Evolutionary conservation across 2,797 vertebrate genomes (phyloP).

Genomic region (Coluber constrictor): DNA sequence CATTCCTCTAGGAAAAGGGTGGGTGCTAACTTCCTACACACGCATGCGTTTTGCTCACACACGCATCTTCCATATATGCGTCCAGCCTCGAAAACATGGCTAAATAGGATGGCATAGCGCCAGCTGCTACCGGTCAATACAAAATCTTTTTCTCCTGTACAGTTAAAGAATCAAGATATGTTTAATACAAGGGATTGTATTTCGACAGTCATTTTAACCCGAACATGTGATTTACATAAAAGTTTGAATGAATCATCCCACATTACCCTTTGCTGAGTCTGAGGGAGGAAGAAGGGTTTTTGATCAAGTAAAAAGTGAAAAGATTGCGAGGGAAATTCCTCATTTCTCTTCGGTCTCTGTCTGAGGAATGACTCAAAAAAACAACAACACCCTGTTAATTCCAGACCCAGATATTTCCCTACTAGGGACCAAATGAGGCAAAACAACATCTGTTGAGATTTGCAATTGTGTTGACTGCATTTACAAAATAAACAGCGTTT

Average conservation of each 20-base stretch:
- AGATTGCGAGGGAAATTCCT: conserved; percentile 2
- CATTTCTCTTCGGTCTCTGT: not conserved
- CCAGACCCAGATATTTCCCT: not conserved
- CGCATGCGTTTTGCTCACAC: too few relatives aligned
- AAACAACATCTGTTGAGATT: not conserved
- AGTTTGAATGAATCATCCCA: not conserved
- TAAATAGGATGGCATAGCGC: too few relatives aligned
- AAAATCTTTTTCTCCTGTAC: conserved; percentile 26
- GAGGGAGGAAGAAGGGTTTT: not conserved
- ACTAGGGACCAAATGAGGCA: not conserved
- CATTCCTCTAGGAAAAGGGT: too few relatives aligned
- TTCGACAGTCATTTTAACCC: not conserved
- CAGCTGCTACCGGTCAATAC: not conserved
- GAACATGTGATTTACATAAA: not conserved
- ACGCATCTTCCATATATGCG: too few relatives aligned
- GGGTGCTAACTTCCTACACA: too few relatives aligned
- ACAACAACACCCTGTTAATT: not conserved
- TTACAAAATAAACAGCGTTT: not conserved
- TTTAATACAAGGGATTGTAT: not conserved
- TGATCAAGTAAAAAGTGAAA: conserved; percentile 11
- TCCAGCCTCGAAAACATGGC: too few relatives aligned
- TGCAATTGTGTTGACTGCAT: not conserved
- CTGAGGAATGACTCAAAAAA: conserved; percentile 1
- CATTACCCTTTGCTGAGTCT: not conserved
- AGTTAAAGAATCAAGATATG: not conserved